A percentile compares a stretch with the other conserved stretches of the same genome.
These are phyloP conservation scores for Cirrhinus molitorella DNA, from an alignment of 2,797 vertebrate genomes.

Conservation along the genomic window DNA sequence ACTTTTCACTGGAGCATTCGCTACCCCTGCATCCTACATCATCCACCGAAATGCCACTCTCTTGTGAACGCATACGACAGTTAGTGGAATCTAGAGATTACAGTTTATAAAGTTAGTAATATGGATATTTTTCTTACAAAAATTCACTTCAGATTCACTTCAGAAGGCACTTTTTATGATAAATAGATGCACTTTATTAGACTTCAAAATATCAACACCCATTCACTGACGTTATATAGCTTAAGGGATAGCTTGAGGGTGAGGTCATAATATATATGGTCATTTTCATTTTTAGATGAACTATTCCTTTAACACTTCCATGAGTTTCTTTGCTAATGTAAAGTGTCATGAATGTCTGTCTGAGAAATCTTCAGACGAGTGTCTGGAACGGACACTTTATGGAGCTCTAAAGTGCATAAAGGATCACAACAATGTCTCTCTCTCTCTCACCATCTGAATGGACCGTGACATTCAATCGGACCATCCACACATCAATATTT, in stretches of 20 bases:
- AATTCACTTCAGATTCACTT: too few relatives aligned
- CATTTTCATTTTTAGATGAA: background rate
- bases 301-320: background rate
- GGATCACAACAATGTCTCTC: slow-evolving; percentile 17
- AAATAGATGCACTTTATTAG: too few relatives aligned
- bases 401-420: slow-evolving; percentile 37
- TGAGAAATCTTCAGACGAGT: slow-evolving; percentile 19
- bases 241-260: background rate
- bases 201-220: too few relatives aligned
- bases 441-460: slow-evolving; percentile 17
- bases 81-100: too few relatives aligned
- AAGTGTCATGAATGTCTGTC: slow-evolving; percentile 15
- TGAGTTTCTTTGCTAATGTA: background rate
- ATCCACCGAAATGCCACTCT: too few relatives aligned
- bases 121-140: too few relatives aligned
- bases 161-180: too few relatives aligned
- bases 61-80: too few relatives aligned
- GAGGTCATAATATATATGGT: background rate
- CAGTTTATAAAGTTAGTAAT: too few relatives aligned
- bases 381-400: slow-evolving; percentile 16
- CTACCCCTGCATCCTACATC: too few relatives aligned
- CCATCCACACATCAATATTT: slow-evolving; percentile 56
- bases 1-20: too few relatives aligned
- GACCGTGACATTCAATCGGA: slow-evolving; percentile 36
- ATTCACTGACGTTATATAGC: too few relatives aligned